Evolutionary conservation across 2,113 vertebrate species (phyloP), one percentile per base, ranked within the genome.

Genomic region (Gracilinanus agilis): DNA sequence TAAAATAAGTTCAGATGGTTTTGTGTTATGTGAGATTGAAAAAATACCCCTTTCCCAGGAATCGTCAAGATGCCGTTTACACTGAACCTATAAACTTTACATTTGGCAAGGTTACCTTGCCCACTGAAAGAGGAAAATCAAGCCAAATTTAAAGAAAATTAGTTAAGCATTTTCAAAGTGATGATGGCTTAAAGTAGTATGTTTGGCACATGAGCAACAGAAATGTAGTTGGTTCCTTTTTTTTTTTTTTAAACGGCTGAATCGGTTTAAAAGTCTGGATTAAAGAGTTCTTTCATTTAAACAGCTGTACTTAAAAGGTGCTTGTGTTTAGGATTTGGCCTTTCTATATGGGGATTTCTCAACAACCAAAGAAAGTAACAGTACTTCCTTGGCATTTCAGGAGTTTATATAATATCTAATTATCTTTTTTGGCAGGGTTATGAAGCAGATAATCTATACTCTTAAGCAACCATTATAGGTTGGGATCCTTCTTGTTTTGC

Each of bases 91-190:
- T 94, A 94, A 75, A 89, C 61, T 95, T 56, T 89, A 44, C 75
- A 24, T 83, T 93, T 96, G 89, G 53, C 7, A 58, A 61, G 44
- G 40, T 91, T 94, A 90, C 11, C 92, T 55, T 93, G 23, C 24
- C 53, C 56, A 95, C n/a, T 54, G 44, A 91, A 88, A 53, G 44
- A 92, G 13, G 58, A 95, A 93, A 95, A 61, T 92, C 25, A 93
- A 96, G 67, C 34, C 55, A 54, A 94, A 92, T 90, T 96, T 94
- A 91, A 92, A 54, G 89, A 96, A 95, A 93, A 75, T 44, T 83
- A 34, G 58, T 89, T 90, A 90, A 94, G 49, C 49, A 88, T 90
- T 97, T 97, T 97, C 58, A 34, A 95, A 95, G 54, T 89, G n/a
- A 75, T 90, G 0, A 24, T 44, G 25, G 92, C 24, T 96, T 94